Percentiles rank a stretch among this genome's conserved stretches.
These are phyloP conservation scores for Platanista minor DNA, from an alignment of 2,113 vertebrate genomes.

Conservation along the genomic window DNA sequence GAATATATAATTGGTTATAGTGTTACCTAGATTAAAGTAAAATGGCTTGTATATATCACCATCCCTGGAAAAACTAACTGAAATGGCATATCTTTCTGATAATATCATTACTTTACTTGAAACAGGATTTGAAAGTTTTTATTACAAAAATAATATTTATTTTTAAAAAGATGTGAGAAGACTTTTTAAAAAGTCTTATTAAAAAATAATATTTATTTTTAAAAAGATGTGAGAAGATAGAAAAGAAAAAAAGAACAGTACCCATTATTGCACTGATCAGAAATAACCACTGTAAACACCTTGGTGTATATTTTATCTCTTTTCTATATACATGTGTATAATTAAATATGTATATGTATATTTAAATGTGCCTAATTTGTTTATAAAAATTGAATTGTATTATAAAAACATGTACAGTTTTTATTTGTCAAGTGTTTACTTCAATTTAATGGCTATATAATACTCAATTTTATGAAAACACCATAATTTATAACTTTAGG, in stretches of 20 bases:
- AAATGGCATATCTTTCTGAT: background rate
- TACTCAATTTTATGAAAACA: background rate
- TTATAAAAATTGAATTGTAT: background rate
- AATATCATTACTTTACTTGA: background rate
- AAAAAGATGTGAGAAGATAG: background rate
- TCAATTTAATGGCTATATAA: background rate
- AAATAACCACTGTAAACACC: background rate
- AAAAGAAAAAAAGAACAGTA: background rate
- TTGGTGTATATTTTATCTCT: background rate
- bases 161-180: background rate
- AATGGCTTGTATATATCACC: background rate
- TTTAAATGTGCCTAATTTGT: background rate
- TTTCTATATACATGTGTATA: background rate
- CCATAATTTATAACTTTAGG: background rate
- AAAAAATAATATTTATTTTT: background rate
- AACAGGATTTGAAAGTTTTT: background rate
- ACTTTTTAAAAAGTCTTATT: too few species aligned
- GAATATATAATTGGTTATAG: background rate
- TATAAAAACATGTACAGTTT: background rate
- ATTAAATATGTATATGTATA: background rate
- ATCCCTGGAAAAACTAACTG: background rate
- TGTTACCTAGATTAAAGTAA: background rate
- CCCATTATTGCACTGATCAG: background rate
- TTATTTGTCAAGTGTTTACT: background rate
- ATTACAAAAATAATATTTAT: background rate